Conservation (phyloP, 30 jellyfish, hydroid and myxozoan species). For the Aurelia aurita region DNA sequence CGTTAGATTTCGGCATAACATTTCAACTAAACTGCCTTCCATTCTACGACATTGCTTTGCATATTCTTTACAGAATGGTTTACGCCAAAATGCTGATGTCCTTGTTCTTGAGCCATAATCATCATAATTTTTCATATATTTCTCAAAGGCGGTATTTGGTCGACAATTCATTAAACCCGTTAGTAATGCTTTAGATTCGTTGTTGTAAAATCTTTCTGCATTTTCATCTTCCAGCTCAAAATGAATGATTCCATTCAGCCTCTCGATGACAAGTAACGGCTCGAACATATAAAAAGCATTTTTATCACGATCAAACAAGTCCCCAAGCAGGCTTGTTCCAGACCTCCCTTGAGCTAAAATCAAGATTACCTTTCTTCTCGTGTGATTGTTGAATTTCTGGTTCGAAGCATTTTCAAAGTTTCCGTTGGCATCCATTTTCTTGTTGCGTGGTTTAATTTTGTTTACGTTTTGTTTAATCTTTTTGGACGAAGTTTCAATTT, state of each 20-base stretch:
- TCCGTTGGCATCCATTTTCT: too few species aligned
- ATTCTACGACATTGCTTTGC: conserved; percentile 8
- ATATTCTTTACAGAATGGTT: conserved; percentile 55
- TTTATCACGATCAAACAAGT: conserved; percentile 46
- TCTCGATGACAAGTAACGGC: conserved; percentile 52
- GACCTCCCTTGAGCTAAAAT: conserved; percentile 76
- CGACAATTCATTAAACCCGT: conserved; percentile 34
- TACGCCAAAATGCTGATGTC: conserved; percentile 19
- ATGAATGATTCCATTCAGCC: conserved; percentile 12
- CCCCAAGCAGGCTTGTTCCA: conserved; percentile 67
- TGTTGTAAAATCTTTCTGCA: neutral
- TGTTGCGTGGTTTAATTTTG: too few species aligned
- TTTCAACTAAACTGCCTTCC: neutral
- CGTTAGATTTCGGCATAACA: conserved; percentile 39
- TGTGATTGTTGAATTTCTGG: too few species aligned
- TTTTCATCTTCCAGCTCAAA: conserved; percentile 7
- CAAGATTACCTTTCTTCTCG: conserved; percentile 22
- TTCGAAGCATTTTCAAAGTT: too few species aligned
- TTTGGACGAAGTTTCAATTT: too few species aligned
- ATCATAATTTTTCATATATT: conserved; percentile 47
- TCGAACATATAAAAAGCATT: conserved; percentile 65
- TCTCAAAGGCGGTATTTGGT: neutral
- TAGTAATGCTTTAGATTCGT: conserved; percentile 35
- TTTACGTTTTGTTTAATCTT: too few species aligned
- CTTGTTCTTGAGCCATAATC: conserved; percentile 49